phyloP scores from a whole-genome alignment of 2,888 invertebrate genomes.

The Agriotes lineatus region DNA sequence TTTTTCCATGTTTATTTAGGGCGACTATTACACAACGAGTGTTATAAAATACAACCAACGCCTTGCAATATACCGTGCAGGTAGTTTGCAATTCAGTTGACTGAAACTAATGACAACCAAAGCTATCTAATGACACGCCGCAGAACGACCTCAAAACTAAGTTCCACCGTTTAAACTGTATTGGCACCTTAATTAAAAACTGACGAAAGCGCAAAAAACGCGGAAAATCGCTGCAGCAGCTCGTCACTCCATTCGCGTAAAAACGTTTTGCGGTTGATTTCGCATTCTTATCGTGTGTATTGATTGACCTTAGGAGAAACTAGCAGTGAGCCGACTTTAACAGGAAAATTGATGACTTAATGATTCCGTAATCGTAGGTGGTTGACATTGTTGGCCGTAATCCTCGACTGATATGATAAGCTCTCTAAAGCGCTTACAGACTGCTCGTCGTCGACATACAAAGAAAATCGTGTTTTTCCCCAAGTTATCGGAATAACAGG shows the following conservation, averaged over 20 bases:
- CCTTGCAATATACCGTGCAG: background rate
- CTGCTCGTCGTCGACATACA: conserved; percentile 17
- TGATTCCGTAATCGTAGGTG: conserved; percentile 21
- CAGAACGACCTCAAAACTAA: too few relatives aligned
- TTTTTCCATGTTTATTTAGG: conserved; percentile 5
- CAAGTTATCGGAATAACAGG: conserved; percentile 1
- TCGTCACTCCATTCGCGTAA: too few relatives aligned
- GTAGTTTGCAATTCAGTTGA: background rate
- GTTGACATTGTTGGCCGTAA: conserved; percentile 5
- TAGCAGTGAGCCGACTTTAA: background rate
- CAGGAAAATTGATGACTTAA: conserved; percentile 17
- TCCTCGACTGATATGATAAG: conserved; percentile 14
- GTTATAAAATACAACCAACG: background rate
- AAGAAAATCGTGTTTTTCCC: conserved; percentile 17
- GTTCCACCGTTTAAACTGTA: too few relatives aligned
- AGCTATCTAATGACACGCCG: background rate
- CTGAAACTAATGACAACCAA: background rate
- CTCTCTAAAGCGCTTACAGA: background rate
- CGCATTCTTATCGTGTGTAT: conserved; percentile 1
- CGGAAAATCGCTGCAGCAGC: too few relatives aligned
- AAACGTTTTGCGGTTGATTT: background rate
- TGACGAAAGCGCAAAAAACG: too few relatives aligned
- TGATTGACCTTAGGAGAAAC: conserved; percentile 8
- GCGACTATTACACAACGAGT: background rate
- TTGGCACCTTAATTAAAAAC: too few relatives aligned